Base-by-base conservation (phyloP, 2,888 invertebrate genomes). In the Tenodera sinensis region DNA sequence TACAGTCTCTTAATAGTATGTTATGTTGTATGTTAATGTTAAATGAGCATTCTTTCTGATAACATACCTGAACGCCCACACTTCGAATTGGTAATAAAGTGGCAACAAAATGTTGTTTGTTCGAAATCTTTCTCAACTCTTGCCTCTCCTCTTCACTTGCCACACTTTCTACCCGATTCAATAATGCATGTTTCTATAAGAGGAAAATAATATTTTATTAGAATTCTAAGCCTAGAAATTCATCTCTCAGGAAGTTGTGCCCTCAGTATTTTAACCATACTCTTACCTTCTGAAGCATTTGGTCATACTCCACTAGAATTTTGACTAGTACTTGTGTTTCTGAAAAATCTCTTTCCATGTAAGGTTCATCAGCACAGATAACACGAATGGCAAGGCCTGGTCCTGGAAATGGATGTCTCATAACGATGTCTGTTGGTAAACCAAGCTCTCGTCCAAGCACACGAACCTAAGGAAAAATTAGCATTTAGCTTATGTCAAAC, bases 381-480 rank as follows among this genome's bases (percentile, higher is more conserved):
- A 99, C 97, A 91, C 99, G 95, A 92, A 99, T 99, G 83, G 99
- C 99, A 90, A 99, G 95, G 25, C 99, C 99, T 27, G 99, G 99
- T 3, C 99, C 99, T 28, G 99, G 99, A 94, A 99, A 99, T 84
- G 99, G 99, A 94, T 99, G 99, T 91, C 99, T 95, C 94, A 98
- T 96, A 90, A 99, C 98, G 91, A 99, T 94, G 91, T 97, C 96
- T 83, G 95, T 93, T 15, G 99, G 97, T 91, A 99, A 95, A 0
- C 98, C 98, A 89, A 99, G 95, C 93, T 98, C 98, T 92, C 96
- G 94, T 88, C 99, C 99, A 91, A 99, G 94, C 89, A 95, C 95
- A 90, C 99, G 95, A 30, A 98, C 97, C 95, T 95, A 90, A 88
- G 91, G 83, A 28, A 20, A 90, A 71, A 1, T 0, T 42, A 12